Evolutionary conservation across 2,113 vertebrate species (phyloP), one percentile per base, ranked within the genome.

Genomic region (Neodontobutis hainanensis): DNA sequence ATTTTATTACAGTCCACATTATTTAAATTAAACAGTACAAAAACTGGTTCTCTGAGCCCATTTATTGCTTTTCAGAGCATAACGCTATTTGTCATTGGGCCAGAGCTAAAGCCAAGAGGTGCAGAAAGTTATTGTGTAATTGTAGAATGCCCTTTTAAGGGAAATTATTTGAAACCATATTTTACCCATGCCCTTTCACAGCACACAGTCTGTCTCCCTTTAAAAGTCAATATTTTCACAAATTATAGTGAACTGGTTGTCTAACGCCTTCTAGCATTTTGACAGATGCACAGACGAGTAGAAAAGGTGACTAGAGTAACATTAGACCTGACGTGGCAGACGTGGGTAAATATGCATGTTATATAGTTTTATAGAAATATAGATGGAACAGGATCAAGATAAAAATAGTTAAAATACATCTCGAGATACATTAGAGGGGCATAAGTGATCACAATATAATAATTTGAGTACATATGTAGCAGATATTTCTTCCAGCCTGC

Each of bases 21-120:
- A 68, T 61, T 38, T 40, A 68, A 78, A 82, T 81, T 5, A 19
- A 53, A 43, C 67, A 62, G 51, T 50, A 61, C 14, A 66, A 59
- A 58, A 76, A 74, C 5, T 6, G 11, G 4, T 75, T 68, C 9
- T 77, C 70, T 75, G 19, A 53, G 59, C 58, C 58, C 45, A 76
- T 68, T 43, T 65, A 61, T 74, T 78, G 74, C 66, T 82, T 82
- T 77, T 76, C 57, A 78, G 76, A 85, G 65, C 76, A 76, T 74
- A 61, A 80, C 73, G 49, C 65, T 76, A 27, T 27, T 80, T 68
- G 62, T 70, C 73, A 68, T 53, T 73, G 14, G 61, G 73, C 65
- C 14, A 55, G 35, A 75, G 78, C 67, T 56, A 79, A 82, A 77
- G 73, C 75, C 70, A 75, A 82, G 69, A 73, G 68, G 55, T 67